Conservation (phyloP, 2,113 vertebrate genomes). For the Podocnemis expansa region DNA sequence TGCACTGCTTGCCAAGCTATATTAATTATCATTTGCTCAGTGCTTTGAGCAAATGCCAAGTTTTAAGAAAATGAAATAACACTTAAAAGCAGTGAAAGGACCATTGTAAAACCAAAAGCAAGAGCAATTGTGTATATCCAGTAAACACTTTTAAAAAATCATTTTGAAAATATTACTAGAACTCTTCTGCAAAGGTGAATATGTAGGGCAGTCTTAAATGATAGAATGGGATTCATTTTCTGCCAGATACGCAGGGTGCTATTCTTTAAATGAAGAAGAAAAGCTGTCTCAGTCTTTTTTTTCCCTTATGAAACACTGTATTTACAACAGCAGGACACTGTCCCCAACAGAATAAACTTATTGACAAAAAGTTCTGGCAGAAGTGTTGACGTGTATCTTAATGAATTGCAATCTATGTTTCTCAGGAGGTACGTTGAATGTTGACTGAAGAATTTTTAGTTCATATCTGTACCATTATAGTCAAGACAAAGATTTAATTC, state of each 20-base stretch:
- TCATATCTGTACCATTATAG: slow-evolving; percentile 43
- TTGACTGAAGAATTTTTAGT: slow-evolving; percentile 55
- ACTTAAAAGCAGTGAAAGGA: background rate
- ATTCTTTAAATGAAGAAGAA: slow-evolving; percentile 33
- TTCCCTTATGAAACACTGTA: slow-evolving; percentile 2
- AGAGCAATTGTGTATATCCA: background rate
- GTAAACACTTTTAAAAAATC: background rate
- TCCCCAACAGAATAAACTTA: slow-evolving; percentile 33
- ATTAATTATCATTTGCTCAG: background rate
- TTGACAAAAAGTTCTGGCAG: background rate
- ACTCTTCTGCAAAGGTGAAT: background rate
- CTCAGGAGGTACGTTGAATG: slow-evolving; percentile 60
- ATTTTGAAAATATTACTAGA: slow-evolving; percentile 7
- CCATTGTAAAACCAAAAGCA: background rate
- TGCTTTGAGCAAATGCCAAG: background rate
- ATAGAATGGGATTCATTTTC: background rate
- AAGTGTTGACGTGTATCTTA: slow-evolving; percentile 59
- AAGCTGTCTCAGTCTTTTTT: slow-evolving; percentile 37
- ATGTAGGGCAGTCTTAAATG: background rate
- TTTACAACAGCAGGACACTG: slow-evolving; percentile 52
- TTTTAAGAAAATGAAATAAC: background rate
- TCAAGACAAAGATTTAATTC: slow-evolving; percentile 63
- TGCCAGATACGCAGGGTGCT: background rate
- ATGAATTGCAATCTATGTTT: slow-evolving; percentile 40
- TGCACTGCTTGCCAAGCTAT: background rate